Conservation (phyloP, 2,797 vertebrate genomes). For the Huso huso region DNA sequence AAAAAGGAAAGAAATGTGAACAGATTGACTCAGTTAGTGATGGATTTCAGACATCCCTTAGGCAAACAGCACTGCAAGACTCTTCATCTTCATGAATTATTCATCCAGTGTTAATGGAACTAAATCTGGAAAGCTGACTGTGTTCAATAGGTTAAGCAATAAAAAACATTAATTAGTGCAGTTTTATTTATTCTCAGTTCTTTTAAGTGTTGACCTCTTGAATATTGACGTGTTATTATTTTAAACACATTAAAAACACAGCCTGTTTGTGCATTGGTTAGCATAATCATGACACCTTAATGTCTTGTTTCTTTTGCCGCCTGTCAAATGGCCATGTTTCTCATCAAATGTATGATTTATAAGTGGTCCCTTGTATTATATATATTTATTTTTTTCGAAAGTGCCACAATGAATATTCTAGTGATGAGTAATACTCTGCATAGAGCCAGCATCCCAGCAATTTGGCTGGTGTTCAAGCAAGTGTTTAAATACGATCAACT, state of each 20-base stretch:
- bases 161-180: constrained; percentile 33
- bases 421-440: constrained; percentile 2
- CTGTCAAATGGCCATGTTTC: constrained; percentile 11
- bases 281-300: constrained; percentile 20
- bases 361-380: constrained; percentile 6
- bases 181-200: constrained; percentile 24
- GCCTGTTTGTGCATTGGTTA: constrained; percentile 14
- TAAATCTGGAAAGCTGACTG: constrained; percentile 30
- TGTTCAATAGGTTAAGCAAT: constrained; percentile 30
- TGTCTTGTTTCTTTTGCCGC: constrained; percentile 15
- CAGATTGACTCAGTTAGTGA: constrained; percentile 20
- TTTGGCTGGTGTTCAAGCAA: neutral
- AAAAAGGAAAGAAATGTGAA: constrained; percentile 6
- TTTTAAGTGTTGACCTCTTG: constrained; percentile 25
- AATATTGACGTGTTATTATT: constrained; percentile 22
- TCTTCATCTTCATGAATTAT: constrained; percentile 28
- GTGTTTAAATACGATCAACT: neutral
- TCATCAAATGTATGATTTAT: constrained; percentile 17
- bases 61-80: constrained; percentile 24
- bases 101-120: constrained; percentile 27
- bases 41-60: constrained; percentile 18
- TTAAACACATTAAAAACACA: constrained; percentile 12
- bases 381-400: neutral
- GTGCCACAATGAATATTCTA: constrained; percentile 3
- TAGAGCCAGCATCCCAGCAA: neutral